Conservation (phyloP, 2,113 vertebrate genomes). For the Myotis davidii region DNA sequence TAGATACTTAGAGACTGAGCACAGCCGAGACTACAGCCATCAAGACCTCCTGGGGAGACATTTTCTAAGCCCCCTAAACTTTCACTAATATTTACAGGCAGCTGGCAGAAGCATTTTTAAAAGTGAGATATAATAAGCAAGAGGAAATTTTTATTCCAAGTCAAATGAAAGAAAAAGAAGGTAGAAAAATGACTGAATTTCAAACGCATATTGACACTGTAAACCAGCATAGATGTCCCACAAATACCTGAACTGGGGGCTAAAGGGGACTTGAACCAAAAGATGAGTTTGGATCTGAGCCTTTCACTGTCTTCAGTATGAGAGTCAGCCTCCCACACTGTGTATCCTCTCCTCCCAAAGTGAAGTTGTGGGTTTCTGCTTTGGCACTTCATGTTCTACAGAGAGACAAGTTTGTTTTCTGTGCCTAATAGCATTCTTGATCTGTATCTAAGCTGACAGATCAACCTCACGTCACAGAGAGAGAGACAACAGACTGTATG, state of each 20-base stretch:
- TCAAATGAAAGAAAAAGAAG: not conserved
- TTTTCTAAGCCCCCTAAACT: not conserved
- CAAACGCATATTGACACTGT: not conserved
- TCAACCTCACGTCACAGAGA: not conserved
- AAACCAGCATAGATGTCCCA: not conserved
- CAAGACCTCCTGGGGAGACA: not conserved
- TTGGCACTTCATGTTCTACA: not conserved
- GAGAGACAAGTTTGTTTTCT: conserved; percentile 23
- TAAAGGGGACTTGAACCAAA: not conserved
- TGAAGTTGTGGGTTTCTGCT: not conserved
- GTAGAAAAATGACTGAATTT: conserved; percentile 10
- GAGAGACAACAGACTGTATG: not conserved
- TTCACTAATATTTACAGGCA: not conserved
- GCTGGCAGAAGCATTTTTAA: not conserved
- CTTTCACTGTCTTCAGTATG: not conserved
- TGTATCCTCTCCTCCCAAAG: not conserved
- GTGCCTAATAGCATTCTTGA: not conserved
- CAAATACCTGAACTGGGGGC: not conserved
- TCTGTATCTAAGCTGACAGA: not conserved
- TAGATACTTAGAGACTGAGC: not conserved
- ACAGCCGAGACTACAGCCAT: not conserved
- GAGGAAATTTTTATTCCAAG: not conserved
- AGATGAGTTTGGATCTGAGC: not conserved
- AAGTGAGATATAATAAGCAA: not conserved
- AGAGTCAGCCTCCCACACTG: not conserved